A percentile compares a stretch with the other conserved stretches of the same genome.
Conservation (phyloP, 2,888 invertebrate genomes). For the Adineta ricciae region DNA sequence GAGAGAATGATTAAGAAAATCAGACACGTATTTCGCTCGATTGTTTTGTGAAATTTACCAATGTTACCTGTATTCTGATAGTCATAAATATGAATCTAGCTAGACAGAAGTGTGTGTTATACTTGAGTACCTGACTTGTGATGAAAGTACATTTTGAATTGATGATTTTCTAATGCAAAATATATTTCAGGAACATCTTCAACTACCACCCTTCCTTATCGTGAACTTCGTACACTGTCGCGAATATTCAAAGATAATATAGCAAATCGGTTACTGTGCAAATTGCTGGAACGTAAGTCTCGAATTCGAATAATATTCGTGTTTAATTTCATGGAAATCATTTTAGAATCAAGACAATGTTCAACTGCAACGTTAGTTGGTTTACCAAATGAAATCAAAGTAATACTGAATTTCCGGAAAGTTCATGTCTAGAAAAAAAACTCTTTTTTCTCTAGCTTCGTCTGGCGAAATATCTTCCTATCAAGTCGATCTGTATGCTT, state of each 20-base stretch:
- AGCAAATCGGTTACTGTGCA: background rate
- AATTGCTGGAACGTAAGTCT: background rate
- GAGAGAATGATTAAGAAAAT: too few species aligned
- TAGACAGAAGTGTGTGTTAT: too few species aligned
- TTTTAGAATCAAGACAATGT: background rate
- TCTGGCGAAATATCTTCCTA: background rate
- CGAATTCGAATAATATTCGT: background rate
- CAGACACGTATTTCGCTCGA: too few species aligned
- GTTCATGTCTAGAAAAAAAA: too few species aligned
- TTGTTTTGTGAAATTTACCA: too few species aligned
- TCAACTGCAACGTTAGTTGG: background rate
- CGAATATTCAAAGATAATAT: background rate
- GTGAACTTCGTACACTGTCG: background rate
- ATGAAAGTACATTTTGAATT: too few species aligned
- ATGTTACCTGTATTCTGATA: too few species aligned
- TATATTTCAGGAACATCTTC: background rate
- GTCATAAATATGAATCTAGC: too few species aligned
- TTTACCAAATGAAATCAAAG: slow-evolving; percentile 5
- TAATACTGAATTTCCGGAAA: background rate
- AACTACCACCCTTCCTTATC: background rate
- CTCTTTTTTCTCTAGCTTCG: background rate
- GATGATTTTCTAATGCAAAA: background rate
- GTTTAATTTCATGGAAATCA: too few species aligned
- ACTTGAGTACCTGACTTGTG: too few species aligned
- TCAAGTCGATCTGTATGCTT: background rate